These are phyloP conservation scores for Drosophila lutescens DNA, from an alignment of 2,888 invertebrate species.

Conservation along the genomic window DNA sequence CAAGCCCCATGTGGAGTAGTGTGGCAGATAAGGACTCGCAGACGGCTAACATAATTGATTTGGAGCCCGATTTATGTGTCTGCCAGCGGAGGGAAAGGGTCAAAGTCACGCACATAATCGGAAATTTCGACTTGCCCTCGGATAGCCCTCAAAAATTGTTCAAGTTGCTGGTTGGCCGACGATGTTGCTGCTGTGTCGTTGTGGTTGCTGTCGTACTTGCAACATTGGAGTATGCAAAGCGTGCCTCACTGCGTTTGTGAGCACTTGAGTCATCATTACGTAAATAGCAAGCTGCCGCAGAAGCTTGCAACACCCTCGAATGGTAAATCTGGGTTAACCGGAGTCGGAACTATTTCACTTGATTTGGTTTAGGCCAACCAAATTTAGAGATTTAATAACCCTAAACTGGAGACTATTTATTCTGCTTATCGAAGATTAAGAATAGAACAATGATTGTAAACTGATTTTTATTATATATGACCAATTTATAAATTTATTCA, in stretches of 20 bases:
- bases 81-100: slow-evolving; percentile 39
- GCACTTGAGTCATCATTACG: too few species aligned
- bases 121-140: slow-evolving; percentile 28
- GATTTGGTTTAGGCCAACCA: background rate
- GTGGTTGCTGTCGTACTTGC: slow-evolving; percentile 23
- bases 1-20: slow-evolving; percentile 33
- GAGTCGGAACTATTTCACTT: background rate
- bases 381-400: too few species aligned
- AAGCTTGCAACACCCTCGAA: slow-evolving; percentile 56
- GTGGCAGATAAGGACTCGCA: slow-evolving; percentile 56
- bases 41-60: slow-evolving; percentile 72
- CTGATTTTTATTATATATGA: too few species aligned
- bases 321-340: slow-evolving; percentile 4
- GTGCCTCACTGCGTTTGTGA: slow-evolving; percentile 65
- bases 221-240: slow-evolving; percentile 58
- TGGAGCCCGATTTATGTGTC: slow-evolving; percentile 69
- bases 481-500: too few species aligned
- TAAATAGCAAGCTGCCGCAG: slow-evolving; percentile 64
- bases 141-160: slow-evolving; percentile 13
- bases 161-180: background rate
- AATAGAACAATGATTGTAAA: too few species aligned
- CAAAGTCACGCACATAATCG: slow-evolving; percentile 44
- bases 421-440: too few species aligned
- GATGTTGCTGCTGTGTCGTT: slow-evolving; percentile 10
- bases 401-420: too few species aligned